These are phyloP conservation scores for Oreohelix idahoensis DNA, from an alignment of 1,140 invertebrate species.

Conservation along the genomic window DNA sequence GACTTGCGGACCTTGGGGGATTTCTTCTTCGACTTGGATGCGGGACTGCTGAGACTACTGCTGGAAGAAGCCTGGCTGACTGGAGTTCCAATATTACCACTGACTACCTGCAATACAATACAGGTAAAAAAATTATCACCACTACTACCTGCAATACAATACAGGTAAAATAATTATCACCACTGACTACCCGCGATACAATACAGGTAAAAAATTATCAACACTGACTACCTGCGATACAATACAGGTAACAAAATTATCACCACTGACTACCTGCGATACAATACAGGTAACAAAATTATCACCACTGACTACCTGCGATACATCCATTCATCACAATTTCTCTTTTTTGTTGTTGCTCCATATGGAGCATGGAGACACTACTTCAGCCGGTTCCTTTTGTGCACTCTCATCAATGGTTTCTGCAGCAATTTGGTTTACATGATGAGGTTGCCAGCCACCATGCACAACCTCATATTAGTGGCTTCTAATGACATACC, in stretches of 20 bases:
- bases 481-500: too few species aligned
- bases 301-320: neutral
- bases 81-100: neutral
- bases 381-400: too few species aligned
- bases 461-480: too few species aligned
- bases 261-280: slow-evolving; percentile 8
- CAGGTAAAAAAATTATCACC: neutral
- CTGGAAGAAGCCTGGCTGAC: neutral
- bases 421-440: too few species aligned
- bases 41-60: neutral
- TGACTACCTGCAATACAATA: slow-evolving; percentile 9
- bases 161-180: neutral
- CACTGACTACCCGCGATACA: slow-evolving; percentile 2
- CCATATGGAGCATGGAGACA: too few species aligned
- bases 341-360: too few species aligned
- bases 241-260: too few species aligned
- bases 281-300: neutral
- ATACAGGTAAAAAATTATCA: neutral
- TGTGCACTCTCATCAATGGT: too few species aligned
- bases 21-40: neutral
- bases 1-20: neutral
- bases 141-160: too few species aligned
- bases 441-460: too few species aligned
- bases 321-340: too few species aligned
- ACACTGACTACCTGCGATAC: too few species aligned